Base-by-base conservation (phyloP, 1,140 invertebrate genomes). In the Limonius californicus region DNA sequence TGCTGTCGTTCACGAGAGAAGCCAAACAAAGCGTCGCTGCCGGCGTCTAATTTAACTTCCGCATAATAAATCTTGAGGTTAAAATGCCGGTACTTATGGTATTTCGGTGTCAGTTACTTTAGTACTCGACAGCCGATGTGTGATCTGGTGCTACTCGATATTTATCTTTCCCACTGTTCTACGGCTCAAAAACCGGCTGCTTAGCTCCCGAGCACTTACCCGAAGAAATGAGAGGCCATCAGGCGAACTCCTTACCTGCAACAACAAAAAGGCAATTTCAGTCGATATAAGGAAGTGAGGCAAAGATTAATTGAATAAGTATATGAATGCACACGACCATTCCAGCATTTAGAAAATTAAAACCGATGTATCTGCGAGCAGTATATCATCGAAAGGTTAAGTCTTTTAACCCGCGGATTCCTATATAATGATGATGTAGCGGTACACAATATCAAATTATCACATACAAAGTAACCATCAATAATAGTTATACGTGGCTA, bases 371-470 rank as follows among this genome's bases (percentile, higher is more conserved):
- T 39, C 64, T 50, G 62, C n/a, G n/a, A n/a, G 35, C n/a, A 39
- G n/a, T 70, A 64, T 60, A 70, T 70, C 64, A 68, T 68, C 59
- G 32, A 54, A 39, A 65, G 68, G 68, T 68, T 68, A 68, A 70
- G 66, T 59, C 64, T 68, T 68, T 70, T 70, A 70, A 70, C 68
- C 68, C 61, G 53, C 55, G 47, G 59, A 68, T 66, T 70, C 66
- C 43, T 61, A 32, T 61, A 64, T 70, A 70, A 68, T 70, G 66
- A 70, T 70, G 68, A 66, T 64, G 66, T 68, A 68, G 61, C 66
- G 62, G 60, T 64, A 66, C 62, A 64, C 60, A 61, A 60, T 62
- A 64, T 70, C 66, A 62, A 70, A 70, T 70, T 70, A 70, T 70
- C 66, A 66, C 64, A 62, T 61, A 65, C 61, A 70, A 64, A 64